Evolutionary conservation across 2,888 invertebrate genomes (phyloP).

Genomic region (Siphonodentalium dalli): DNA sequence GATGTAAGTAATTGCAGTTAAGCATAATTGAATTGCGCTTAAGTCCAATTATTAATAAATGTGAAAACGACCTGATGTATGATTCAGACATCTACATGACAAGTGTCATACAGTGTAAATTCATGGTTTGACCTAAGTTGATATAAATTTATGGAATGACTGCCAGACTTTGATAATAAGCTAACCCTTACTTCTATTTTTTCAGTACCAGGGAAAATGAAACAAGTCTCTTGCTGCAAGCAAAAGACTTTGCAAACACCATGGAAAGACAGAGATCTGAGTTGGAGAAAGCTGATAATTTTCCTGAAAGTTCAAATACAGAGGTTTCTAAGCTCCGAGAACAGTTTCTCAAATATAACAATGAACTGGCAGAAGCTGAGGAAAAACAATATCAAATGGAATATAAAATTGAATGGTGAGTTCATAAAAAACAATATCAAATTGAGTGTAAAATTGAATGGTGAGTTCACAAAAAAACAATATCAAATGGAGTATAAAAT

Average conservation of each 20-base stretch:
- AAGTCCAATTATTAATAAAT: too few relatives aligned
- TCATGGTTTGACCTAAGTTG: too few relatives aligned
- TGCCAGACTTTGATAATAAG: too few relatives aligned
- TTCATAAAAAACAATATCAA: slow-evolving; percentile 57
- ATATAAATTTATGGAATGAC: too few relatives aligned
- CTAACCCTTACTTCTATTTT: slow-evolving; percentile 1
- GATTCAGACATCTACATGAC: too few relatives aligned
- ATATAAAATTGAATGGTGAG: slow-evolving; percentile 63
- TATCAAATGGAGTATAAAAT: slow-evolving; percentile 64
- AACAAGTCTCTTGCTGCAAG: slow-evolving; percentile 50
- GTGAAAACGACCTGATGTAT: too few relatives aligned
- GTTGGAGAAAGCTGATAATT: slow-evolving; percentile 61
- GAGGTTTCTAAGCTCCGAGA: slow-evolving; percentile 61
- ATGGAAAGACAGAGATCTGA: slow-evolving; percentile 57
- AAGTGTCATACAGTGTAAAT: too few relatives aligned
- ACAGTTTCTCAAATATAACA: slow-evolving; percentile 59
- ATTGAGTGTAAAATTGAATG: slow-evolving; percentile 63
- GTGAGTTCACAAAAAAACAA: slow-evolving; percentile 55
- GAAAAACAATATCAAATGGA: slow-evolving; percentile 63
- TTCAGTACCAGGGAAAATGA: slow-evolving; percentile 61
- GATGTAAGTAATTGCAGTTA: too few relatives aligned
- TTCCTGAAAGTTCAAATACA: slow-evolving; percentile 61
- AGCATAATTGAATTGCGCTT: too few relatives aligned
- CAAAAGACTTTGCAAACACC: slow-evolving; percentile 51
- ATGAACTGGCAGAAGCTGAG: slow-evolving; percentile 59